Evolutionary conservation across 92 coral and sea anemone species (phyloP), one percentile per base, ranked within the genome.

Genomic region (Anthopleura xanthogrammica): DNA sequence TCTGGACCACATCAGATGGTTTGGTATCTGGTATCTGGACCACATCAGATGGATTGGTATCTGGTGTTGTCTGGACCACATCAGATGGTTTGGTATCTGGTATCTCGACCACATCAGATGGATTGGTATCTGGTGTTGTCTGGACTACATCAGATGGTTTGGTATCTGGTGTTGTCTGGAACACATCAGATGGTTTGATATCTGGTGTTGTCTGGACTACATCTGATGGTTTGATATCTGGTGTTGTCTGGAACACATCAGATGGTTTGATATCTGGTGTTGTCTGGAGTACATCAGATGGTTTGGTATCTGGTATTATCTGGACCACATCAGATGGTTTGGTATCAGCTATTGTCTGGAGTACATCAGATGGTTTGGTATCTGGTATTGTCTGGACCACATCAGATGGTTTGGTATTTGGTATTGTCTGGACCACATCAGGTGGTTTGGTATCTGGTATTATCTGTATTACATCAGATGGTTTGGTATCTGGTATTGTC

Each of bases 101-200:
- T 43, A 43, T 43, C 50, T 43, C 1, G 5, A 43, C 5, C 1
- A 43, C 50, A 43, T 43, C 50, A 4, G 50, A 43, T 43, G n/a
- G n/a, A 0, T 65, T 65, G 22, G 13, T 19, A 43, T 43, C 50
- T 43, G 50, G 1, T 43, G 1, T 43, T 43, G n/a, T n/a, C n/a
- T n/a, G n/a, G n/a, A n/a, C 70, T 36, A 62, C 70, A 62, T 62
- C 70, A 68, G 74, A 62, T 62, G 70, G 24, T 19, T 62, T 62
- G 70, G 29, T 22, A 62, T 62, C 70, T 68, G 74, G 41, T 29
- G 48, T 73, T 73, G 48, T 36, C 52, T 24, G 43, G 1, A 17
- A 0, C 77, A 73, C 52, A 39, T 73, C 12, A 24, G 48, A 60
- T 60, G 43, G 43, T 24, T 73, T 73, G 48, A 50, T 39, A 60